Base-by-base conservation (phyloP, 2,888 invertebrate genomes). In the Busseola fusca region DNA sequence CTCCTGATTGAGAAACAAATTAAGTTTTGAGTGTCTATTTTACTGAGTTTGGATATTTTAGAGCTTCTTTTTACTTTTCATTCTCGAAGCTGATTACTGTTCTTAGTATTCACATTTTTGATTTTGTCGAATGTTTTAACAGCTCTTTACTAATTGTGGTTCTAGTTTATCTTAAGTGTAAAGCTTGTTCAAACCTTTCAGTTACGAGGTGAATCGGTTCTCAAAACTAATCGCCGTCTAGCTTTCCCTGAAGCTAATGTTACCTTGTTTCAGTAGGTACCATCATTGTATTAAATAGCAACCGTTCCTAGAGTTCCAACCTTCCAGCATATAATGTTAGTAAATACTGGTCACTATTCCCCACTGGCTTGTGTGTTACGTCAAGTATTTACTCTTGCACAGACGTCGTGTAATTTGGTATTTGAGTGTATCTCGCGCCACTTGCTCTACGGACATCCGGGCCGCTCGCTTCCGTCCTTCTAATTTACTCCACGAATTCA, bases 361-460 rank as follows among this genome's bases (percentile, higher is more conserved):
- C 64, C 27, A 12, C 57, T 70, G 70, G 37, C 60, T 60, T 25
- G 68, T 68, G 21, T 52, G 72, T 72, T 50, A 64, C 66, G 56
- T 76, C 64, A 57, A 64, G 62, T 66, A 62, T 81, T 68, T 68
- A 60, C 67, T 59, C 57, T 45, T 65, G 67, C 70, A 69, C 64
- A 60, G 64, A 76, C 69, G 69, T 78, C 72, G 71, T 79, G 81
- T 85, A 80, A 84, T 84, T 83, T 85, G 73, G 80, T 76, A 85
- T 85, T 85, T 83, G 84, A 85, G 80, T 67, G 75, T 85, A 78
- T 85, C 74, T 83, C 78, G 79, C 76, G 69, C 77, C 76, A 84
- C 80, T 85, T 80, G 78, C 73, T 80, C 71, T 74, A 37, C 82
- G 85, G 86, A 85, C 63, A 64, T 85, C 86, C 85, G 86, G 80